phyloP scores from a whole-genome alignment of 35 echinoderm and acorn worm species.

The Heliocidaris erythrogramma region DNA sequence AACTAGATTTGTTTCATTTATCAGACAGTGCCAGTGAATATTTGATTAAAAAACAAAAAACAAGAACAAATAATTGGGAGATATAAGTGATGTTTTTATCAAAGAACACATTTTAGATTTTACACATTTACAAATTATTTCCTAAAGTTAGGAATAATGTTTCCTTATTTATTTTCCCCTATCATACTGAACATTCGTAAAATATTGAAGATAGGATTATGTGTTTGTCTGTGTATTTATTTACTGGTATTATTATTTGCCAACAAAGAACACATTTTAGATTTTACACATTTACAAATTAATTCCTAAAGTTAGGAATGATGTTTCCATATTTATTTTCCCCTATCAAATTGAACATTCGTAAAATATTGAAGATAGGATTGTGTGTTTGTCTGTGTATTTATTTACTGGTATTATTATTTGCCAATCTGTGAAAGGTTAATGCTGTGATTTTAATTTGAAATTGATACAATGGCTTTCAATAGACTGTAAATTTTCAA shows the following conservation, averaged over 20 bases:
- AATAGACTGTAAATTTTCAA: slow-evolving; percentile 15
- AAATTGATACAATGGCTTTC: background rate
- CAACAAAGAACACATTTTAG: background rate
- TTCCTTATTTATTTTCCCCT: background rate
- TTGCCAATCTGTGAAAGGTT: background rate
- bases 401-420: slow-evolving; percentile 14
- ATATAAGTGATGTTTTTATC: too few relatives aligned
- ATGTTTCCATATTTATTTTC: background rate
- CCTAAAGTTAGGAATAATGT: too few relatives aligned
- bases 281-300: too few relatives aligned
- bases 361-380: background rate
- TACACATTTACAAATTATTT: too few relatives aligned
- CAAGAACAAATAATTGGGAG: too few relatives aligned
- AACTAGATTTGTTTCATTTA: too few relatives aligned
- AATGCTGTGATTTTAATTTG: slow-evolving; percentile 18
- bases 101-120: too few relatives aligned
- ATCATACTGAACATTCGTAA: background rate
- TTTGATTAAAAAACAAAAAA: too few relatives aligned
- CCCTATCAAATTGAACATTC: background rate
- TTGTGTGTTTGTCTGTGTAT: background rate
- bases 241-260: slow-evolving; percentile 11
- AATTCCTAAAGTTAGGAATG: too few relatives aligned
- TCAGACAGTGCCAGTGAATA: too few relatives aligned
- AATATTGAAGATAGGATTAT: background rate
- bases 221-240: background rate